These are phyloP conservation scores for Pedetes capensis DNA, from an alignment of 2,113 vertebrate genomes.

Conservation along the genomic window DNA sequence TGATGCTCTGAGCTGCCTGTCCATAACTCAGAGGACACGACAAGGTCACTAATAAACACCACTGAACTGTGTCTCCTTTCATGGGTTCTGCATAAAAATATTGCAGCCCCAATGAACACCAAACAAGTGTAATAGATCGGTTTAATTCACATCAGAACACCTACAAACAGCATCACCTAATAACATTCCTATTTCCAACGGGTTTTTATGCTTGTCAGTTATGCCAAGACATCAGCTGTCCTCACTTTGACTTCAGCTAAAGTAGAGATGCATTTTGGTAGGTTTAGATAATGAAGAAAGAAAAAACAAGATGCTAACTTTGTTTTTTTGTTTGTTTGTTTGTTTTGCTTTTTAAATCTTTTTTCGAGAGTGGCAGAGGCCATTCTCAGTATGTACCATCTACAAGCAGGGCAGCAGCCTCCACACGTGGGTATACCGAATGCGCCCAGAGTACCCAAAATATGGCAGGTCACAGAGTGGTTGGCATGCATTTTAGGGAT, in stretches of 20 bases:
- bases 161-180: conserved; percentile 63
- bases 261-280: conserved; percentile 41
- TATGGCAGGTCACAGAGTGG: not conserved
- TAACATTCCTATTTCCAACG: conserved; percentile 67
- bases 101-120: conserved; percentile 70
- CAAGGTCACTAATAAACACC: conserved; percentile 82
- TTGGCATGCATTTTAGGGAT: not conserved
- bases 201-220: conserved; percentile 69
- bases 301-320: conserved; percentile 35
- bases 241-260: conserved; percentile 50
- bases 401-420: not conserved
- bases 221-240: conserved; percentile 48
- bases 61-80: conserved; percentile 75
- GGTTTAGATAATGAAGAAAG: conserved; percentile 55
- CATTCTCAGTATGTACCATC: not conserved
- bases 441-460: not conserved
- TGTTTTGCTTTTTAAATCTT: not conserved
- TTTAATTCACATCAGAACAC: conserved; percentile 69
- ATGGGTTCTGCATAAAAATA: conserved; percentile 75
- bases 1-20: conserved; percentile 60
- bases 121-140: conserved; percentile 70
- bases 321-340: not conserved
- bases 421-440: not conserved
- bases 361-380: not conserved
- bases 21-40: conserved; percentile 77